phyloP scores from a whole-genome alignment of 2,113 vertebrate species.

The Prinia subflava region DNA sequence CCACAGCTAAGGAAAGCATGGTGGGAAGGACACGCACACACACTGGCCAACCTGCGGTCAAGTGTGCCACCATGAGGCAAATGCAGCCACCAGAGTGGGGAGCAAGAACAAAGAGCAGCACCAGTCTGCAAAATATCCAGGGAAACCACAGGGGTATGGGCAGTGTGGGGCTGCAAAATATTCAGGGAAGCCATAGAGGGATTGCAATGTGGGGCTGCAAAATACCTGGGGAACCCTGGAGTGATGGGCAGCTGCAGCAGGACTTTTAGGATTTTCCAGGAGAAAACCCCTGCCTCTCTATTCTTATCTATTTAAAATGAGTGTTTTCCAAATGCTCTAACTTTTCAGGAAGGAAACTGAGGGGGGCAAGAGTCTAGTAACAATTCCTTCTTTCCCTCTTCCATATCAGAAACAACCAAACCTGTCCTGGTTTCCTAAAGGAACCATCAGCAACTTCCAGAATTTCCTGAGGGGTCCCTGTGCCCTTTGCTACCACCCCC shows the following conservation, averaged over 20 bases:
- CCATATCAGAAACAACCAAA: not conserved
- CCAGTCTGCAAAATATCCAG: not conserved
- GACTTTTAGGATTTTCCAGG: not conserved
- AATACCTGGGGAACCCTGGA: not conserved
- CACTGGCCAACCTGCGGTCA: not conserved
- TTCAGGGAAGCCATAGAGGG: not conserved
- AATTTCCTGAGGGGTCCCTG: not conserved
- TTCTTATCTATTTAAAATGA: not conserved
- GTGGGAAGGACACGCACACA: not conserved
- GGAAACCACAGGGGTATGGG: not conserved
- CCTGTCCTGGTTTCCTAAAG: not conserved
- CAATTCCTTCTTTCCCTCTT: not conserved
- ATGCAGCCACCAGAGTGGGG: not conserved
- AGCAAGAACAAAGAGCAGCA: constrained; percentile 19
- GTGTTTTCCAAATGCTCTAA: not conserved
- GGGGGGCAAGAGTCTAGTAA: not conserved
- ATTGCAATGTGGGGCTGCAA: not conserved
- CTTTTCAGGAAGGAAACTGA: not conserved
- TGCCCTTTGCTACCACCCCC: not conserved
- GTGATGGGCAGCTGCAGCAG: not conserved
- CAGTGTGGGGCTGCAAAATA: not conserved
- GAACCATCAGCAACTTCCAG: not conserved
- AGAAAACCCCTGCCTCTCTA: not conserved
- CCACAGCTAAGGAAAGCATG: not conserved
- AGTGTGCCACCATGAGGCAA: constrained; percentile 71